phyloP scores from a whole-genome alignment of 2,113 vertebrate genomes.

The Meles meles region DNA sequence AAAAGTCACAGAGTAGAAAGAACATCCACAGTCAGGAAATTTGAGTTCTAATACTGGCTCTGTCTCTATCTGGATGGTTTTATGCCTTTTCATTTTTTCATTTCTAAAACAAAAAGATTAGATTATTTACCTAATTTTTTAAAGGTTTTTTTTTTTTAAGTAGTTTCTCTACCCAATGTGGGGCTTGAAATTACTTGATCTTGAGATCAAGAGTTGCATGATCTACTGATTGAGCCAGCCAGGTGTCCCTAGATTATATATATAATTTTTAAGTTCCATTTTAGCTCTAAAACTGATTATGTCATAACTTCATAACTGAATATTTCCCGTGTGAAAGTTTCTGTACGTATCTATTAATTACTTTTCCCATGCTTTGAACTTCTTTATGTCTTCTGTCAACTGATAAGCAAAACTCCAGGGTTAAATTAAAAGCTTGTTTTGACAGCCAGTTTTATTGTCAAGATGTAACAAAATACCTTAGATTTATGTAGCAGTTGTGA shows the following conservation, averaged over 20 bases:
- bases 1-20: neutral
- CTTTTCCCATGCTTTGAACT: neutral
- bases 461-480: conserved; percentile 1
- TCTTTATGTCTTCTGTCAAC: conserved; percentile 3
- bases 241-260: neutral
- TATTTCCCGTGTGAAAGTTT: neutral
- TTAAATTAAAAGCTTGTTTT: conserved; percentile 10
- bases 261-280: neutral
- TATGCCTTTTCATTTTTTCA: conserved; percentile 14
- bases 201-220: neutral
- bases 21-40: conserved; percentile 6
- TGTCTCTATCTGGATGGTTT: neutral
- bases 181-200: neutral
- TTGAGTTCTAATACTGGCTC: conserved; percentile 5
- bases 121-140: neutral
- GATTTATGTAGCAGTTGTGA: neutral
- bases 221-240: neutral
- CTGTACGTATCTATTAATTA: neutral
- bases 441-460: neutral
- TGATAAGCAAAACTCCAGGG: neutral
- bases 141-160: neutral
- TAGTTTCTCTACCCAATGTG: neutral
- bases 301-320: conserved; percentile 9
- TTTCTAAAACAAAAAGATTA: conserved; percentile 35
- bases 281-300: conserved; percentile 13